Conservation (phyloP, 1,140 invertebrate genomes). For the Galleria mellonella region DNA sequence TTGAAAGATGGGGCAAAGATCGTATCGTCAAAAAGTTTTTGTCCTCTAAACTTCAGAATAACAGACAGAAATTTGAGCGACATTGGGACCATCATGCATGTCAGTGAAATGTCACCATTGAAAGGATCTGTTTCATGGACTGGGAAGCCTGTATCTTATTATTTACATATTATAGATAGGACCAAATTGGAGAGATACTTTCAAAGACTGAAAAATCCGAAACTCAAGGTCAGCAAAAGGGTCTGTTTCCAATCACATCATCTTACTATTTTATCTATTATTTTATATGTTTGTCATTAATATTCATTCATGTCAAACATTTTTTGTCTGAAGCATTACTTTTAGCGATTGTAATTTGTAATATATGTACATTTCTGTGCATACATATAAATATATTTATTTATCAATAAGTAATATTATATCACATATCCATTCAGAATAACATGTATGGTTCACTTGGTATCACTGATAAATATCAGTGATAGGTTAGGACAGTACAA, state of each 20-base stretch:
- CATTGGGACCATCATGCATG: slow-evolving; percentile 99
- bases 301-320: too few species aligned
- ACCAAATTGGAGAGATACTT: slow-evolving; percentile 98
- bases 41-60: slow-evolving; percentile 97
- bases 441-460: too few species aligned
- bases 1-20: slow-evolving; percentile 96
- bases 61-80: slow-evolving; percentile 91
- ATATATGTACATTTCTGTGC: too few species aligned
- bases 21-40: slow-evolving; percentile 99
- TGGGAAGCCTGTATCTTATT: slow-evolving; percentile 97
- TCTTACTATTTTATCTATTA: slow-evolving; percentile 29
- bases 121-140: slow-evolving; percentile 98
- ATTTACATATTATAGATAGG: slow-evolving; percentile 96
- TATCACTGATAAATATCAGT: too few species aligned
- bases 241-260: slow-evolving; percentile 68
- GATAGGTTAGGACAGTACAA: too few species aligned
- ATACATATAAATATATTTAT: too few species aligned
- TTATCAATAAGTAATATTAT: too few species aligned
- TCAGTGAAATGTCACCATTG: slow-evolving; percentile 95
- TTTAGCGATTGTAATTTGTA: too few species aligned
- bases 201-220: slow-evolving; percentile 91
- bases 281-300: background rate
- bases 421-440: too few species aligned
- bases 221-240: slow-evolving; percentile 80
- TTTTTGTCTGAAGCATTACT: too few species aligned